Evolutionary conservation across 1,140 invertebrate genomes (phyloP).

Genomic region (Penaeus japonicus): DNA sequence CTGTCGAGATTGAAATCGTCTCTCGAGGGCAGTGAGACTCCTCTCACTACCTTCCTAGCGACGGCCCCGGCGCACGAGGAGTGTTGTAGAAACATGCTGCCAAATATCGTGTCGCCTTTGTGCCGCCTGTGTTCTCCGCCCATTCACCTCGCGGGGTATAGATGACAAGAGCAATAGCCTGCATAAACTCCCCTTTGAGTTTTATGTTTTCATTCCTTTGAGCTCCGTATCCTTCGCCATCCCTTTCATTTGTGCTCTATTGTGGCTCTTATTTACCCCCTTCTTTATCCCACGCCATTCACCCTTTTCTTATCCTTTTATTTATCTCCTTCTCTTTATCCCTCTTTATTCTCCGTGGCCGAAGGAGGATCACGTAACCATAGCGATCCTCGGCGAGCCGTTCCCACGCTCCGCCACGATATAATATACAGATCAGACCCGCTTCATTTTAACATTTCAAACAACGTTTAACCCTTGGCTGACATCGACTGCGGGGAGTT

Average conservation of each 20-base stretch:
- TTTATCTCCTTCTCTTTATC: conserved; percentile 53
- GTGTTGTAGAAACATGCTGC: conserved; percentile 48
- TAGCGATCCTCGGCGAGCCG: background rate
- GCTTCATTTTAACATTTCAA: conserved; percentile 56
- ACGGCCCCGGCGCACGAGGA: conserved; percentile 28
- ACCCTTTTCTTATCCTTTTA: conserved; percentile 47
- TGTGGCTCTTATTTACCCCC: conserved; percentile 54
- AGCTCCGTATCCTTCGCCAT: conserved; percentile 44
- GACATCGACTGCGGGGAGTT: conserved; percentile 55
- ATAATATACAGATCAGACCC: conserved; percentile 54
- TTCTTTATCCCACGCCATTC: conserved; percentile 53
- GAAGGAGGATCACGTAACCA: conserved; percentile 45
- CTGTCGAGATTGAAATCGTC: background rate
- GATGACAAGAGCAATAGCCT: conserved; percentile 46
- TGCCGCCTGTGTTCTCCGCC: conserved; percentile 10
- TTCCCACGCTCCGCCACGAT: conserved; percentile 45
- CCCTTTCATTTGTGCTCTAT: conserved; percentile 50
- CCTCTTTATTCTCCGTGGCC: conserved; percentile 49
- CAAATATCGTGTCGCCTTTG: conserved; percentile 37
- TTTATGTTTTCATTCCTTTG: conserved; percentile 54
- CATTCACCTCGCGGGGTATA: conserved; percentile 39
- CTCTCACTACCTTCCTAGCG: background rate
- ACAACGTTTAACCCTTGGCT: conserved; percentile 56
- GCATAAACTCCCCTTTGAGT: conserved; percentile 48
- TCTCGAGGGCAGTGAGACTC: background rate